Evolutionary conservation across 2,888 invertebrate species (phyloP).

Genomic region (Rhagonycha fulva): DNA sequence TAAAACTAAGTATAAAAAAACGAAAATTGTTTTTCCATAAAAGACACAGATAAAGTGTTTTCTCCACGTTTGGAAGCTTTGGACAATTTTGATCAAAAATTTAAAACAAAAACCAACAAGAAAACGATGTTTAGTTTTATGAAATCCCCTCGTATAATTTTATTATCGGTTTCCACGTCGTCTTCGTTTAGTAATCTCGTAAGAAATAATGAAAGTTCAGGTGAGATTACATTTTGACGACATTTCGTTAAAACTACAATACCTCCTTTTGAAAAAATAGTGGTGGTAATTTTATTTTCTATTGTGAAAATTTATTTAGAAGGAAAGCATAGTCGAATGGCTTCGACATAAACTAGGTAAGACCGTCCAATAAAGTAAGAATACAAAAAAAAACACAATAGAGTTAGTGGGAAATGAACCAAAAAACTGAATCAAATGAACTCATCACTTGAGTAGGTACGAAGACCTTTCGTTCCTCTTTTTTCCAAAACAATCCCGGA

Average conservation of each 20-base stretch:
- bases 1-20: too few relatives aligned
- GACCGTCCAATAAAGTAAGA: slow-evolving; percentile 16
- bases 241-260: not conserved
- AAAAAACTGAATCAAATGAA: slow-evolving; percentile 45
- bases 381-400: slow-evolving; percentile 22
- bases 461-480: slow-evolving; percentile 3
- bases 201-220: not conserved
- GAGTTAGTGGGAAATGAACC: slow-evolving; percentile 36
- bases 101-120: too few relatives aligned
- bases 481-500: slow-evolving; percentile 26
- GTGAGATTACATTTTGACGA: not conserved
- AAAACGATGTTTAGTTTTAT: not conserved
- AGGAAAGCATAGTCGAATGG: slow-evolving; percentile 4
- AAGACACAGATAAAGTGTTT: too few relatives aligned
- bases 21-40: too few relatives aligned
- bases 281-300: not conserved
- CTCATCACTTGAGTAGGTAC: slow-evolving; percentile 42
- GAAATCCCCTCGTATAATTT: not conserved
- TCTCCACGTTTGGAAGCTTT: too few relatives aligned
- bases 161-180: not conserved
- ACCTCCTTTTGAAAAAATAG: not conserved
- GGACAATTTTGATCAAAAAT: too few relatives aligned
- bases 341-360: slow-evolving; percentile 14
- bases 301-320: slow-evolving; percentile 1
- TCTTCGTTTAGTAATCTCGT: not conserved